A percentile compares a stretch with the other conserved stretches of the same genome.
Conservation (phyloP, 64 coral and sea anemone genomes). For the Orbicella faveolata region DNA sequence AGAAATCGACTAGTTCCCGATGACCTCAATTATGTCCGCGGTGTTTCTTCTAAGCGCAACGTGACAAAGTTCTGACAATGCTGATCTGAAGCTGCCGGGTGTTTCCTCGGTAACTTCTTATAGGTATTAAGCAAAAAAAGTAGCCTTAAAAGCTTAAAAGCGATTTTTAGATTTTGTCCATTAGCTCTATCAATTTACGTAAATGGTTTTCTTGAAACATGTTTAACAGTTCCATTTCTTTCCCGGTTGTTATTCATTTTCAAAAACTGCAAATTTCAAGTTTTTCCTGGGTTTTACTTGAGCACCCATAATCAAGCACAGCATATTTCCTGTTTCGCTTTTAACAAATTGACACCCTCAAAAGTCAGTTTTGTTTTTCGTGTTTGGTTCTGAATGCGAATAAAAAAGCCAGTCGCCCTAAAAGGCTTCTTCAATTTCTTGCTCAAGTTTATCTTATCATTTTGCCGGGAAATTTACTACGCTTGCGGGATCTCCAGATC, state of each 20-base stretch:
- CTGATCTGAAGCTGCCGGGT: too few species aligned
- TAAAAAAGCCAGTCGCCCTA: neutral
- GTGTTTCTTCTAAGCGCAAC: neutral
- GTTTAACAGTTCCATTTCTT: neutral
- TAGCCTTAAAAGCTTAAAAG: constrained; percentile 3
- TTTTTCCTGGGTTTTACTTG: neutral
- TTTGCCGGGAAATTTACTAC: neutral
- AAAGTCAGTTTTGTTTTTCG: neutral
- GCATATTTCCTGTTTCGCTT: neutral
- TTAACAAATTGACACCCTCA: neutral
- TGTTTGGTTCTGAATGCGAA: neutral
- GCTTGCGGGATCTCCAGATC: neutral
- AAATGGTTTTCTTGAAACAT: neutral
- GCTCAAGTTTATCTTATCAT: neutral
- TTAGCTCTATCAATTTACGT: neutral
- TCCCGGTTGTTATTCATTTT: neutral
- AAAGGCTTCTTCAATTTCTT: neutral
- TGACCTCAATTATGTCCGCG: too few species aligned
- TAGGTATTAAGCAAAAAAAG: neutral
- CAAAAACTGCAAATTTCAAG: neutral
- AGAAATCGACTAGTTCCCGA: too few species aligned
- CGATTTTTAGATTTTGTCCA: neutral
- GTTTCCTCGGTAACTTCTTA: too few species aligned
- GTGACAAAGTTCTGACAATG: too few species aligned
- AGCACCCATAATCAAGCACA: neutral